Evolutionary conservation across 2,113 vertebrate genomes (phyloP).

Genomic region (Toxotes jaculatrix): DNA sequence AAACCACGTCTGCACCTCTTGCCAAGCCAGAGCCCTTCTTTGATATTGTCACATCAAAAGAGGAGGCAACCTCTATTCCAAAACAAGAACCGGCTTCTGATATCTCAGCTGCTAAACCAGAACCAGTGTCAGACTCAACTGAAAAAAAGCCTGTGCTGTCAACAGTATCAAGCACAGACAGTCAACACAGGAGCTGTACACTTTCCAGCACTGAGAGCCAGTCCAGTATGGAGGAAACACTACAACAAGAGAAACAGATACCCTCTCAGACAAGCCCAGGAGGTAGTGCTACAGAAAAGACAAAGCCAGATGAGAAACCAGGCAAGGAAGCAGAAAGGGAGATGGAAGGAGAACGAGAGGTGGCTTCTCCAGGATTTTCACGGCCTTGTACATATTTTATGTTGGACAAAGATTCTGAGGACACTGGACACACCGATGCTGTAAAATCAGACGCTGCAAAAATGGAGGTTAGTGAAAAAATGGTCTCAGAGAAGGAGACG

Average conservation of each 20-base stretch:
- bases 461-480: constrained; percentile 46
- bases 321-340: constrained; percentile 82
- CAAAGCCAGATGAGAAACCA: constrained; percentile 65
- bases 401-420: constrained; percentile 71
- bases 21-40: constrained; percentile 50
- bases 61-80: constrained; percentile 33
- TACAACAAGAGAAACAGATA: constrained; percentile 52
- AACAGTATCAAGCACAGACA: constrained; percentile 63
- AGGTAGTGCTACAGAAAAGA: constrained; percentile 21
- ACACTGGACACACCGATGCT: neutral
- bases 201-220: constrained; percentile 68
- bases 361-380: constrained; percentile 79
- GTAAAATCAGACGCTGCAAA: constrained; percentile 41
- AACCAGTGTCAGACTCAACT: constrained; percentile 17
- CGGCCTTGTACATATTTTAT: constrained; percentile 75
- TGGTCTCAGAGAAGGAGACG: constrained; percentile 23
- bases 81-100: constrained; percentile 35
- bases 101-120: constrained; percentile 20
- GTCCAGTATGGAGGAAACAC: constrained; percentile 60
- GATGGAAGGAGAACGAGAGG: constrained; percentile 82
- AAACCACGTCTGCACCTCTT: constrained; percentile 45
- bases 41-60: constrained; percentile 35
- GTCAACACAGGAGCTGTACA: constrained; percentile 57
- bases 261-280: constrained; percentile 29
- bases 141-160: constrained; percentile 60